Evolutionary conservation across 2,113 vertebrate genomes (phyloP).

Genomic region (Corydoras maculifer): DNA sequence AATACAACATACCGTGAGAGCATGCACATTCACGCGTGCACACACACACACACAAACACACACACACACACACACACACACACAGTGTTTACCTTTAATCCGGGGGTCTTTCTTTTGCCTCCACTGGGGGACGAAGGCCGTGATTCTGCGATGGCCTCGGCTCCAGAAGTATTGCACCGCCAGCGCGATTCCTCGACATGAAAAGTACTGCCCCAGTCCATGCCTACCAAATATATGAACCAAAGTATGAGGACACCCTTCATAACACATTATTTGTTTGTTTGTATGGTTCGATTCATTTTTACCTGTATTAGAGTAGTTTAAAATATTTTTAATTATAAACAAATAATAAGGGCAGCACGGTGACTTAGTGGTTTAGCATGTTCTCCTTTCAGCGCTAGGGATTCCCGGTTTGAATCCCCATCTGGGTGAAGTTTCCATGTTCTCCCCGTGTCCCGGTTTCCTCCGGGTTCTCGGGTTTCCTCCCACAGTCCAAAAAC

Average conservation of each 20-base stretch:
- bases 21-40: background rate
- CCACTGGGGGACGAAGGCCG: slow-evolving; percentile 75
- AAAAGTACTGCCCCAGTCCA: slow-evolving; percentile 77
- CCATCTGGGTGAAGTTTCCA: no score
- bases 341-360: no score
- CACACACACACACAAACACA: background rate
- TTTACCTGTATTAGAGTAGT: no score
- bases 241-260: background rate
- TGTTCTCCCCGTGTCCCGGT: no score
- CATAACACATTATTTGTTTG: no score
- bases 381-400: no score
- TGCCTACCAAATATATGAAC: slow-evolving; percentile 58
- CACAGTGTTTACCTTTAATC: slow-evolving; percentile 65
- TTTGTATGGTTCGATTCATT: background rate
- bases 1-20: slow-evolving; percentile 22
- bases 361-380: no score
- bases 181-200: slow-evolving; percentile 82
- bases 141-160: slow-evolving; percentile 74
- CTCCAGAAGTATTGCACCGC: slow-evolving; percentile 86
- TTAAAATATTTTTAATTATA: no score
- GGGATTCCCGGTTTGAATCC: no score
- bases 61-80: no score
- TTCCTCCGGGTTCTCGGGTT: no score
- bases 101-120: slow-evolving; percentile 70
- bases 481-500: no score